Evolutionary conservation across 2,113 vertebrate genomes (phyloP), one percentile per base, ranked within the genome.

Genomic region (Chaetops frenatus): DNA sequence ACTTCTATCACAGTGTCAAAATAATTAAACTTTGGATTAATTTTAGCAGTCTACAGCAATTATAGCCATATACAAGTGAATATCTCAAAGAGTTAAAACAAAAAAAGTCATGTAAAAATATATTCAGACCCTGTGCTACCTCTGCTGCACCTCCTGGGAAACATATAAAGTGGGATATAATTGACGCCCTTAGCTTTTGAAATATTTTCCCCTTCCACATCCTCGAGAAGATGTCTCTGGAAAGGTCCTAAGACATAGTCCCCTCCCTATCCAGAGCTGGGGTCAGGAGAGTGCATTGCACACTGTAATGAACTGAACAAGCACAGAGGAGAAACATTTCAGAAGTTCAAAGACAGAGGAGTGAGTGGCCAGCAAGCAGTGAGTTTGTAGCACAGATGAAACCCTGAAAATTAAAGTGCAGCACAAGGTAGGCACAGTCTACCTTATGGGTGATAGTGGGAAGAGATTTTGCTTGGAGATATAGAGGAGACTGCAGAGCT

Each of bases 1-100:
- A n/a, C 53, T 65, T 82, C 90, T 90, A 53, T 62, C 51, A 71
- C 24, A 36, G 19, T 71, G 56, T 81, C 56, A 87, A 54, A 92
- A 60, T 87, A 92, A 79, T 81, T 76, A 85, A 89, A 10, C 19
- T 79, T 14, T 71, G 53, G 81, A 74, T 15, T 91, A 81, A 81
- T 91, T 94, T 89, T 87, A 87, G 10, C 12, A 84, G 18, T 66
- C 69, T 62, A 7, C 17, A 70, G 19, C 57, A 73, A 50, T 61
- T 64, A 24, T 31, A 73, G 17, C 15, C 17, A 53, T 61, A 65
- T 40, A 66, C 17, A 56, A 84, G 12, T 53, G 7, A 80, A 14
- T 74, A 80, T 76, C 27, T 65, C 33, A 45, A 45, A 62, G 15
- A 62, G 15, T 25, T 6, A 31, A 42, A 56, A 65, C 16, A 35